Conservation (phyloP, 2,888 invertebrate species). For the Trissoscelio sp. region DNA sequence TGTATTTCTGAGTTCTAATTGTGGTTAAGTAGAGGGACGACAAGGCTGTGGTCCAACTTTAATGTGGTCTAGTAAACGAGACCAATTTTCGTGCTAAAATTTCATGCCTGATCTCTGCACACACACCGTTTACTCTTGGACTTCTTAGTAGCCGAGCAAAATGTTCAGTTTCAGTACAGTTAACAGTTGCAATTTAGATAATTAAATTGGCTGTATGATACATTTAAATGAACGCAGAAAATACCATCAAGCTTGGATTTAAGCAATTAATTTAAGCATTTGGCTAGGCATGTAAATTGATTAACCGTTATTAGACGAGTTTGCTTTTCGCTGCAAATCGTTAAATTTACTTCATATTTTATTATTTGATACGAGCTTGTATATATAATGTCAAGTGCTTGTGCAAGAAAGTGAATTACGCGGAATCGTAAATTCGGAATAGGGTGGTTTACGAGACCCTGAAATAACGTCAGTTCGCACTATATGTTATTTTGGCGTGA, state of each 20-base stretch:
- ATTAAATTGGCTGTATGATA: slow-evolving; percentile 18
- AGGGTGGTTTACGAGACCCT: slow-evolving; percentile 4
- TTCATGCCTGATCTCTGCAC: slow-evolving; percentile 41
- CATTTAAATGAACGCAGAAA: slow-evolving; percentile 8
- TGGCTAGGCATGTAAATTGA: slow-evolving; percentile 15
- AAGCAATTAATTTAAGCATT: slow-evolving; percentile 3
- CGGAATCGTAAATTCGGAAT: slow-evolving; percentile 14
- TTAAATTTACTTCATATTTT: slow-evolving; percentile 14
- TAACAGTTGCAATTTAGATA: slow-evolving; percentile 17
- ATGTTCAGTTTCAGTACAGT: not conserved
- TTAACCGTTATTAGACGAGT: slow-evolving; percentile 2
- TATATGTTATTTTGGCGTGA: not conserved
- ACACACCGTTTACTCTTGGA: slow-evolving; percentile 16
- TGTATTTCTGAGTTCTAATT: slow-evolving; percentile 61
- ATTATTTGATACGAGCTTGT: slow-evolving; percentile 8
- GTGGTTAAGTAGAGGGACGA: slow-evolving; percentile 54
- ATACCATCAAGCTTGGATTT: slow-evolving; percentile 7
- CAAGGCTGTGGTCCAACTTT: slow-evolving; percentile 50
- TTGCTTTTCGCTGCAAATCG: slow-evolving; percentile 6
- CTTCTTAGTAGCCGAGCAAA: slow-evolving; percentile 4
- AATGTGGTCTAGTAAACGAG: slow-evolving; percentile 68
- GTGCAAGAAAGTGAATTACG: slow-evolving; percentile 4
- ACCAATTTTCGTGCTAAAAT: slow-evolving; percentile 71
- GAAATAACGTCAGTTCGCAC: slow-evolving; percentile 1
- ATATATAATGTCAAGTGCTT: slow-evolving; percentile 8